Base-by-base conservation (phyloP, 1,140 invertebrate species). In the Anastrepha obliqua region DNA sequence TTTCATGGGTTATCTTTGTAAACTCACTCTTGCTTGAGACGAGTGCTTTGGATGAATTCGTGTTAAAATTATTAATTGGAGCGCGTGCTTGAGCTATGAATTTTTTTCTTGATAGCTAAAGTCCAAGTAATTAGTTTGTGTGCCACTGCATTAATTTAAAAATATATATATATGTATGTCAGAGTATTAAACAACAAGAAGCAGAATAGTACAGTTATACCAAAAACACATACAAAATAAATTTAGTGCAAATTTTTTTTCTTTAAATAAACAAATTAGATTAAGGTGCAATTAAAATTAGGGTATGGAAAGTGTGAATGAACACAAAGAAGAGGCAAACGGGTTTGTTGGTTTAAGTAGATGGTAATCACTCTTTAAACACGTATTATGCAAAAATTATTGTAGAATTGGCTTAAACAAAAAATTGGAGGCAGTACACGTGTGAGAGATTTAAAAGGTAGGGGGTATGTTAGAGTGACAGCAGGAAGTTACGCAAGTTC, bases 251-350 rank as follows among this genome's bases (percentile, higher is more conserved):
- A 81, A 55, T 8, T 55, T 55, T 55, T 55, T 8, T 8, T 55
- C 2, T 55, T 55, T 8, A 55, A 29, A 81, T 51, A 86, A 67
- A 88, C 20, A 44, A 88, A 86, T 51, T 39, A 17, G 42, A 86
- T n/a, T 70, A 55, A 87, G 29, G 29, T 65, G 44, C 44, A 81
- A 78, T 58, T 64, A 70, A 74, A 85, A 67, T 65, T 47, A 59
- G 20, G 47, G 47, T 55, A 86, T 64, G 87, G 87, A 88, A 88
- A 62, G 86, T 87, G 88, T 88, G 88, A 87, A 70, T 87, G 55
- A 60, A 88, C 65, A 88, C 78, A 88, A 87, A 88, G 86, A 88
- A 85, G 86, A 88, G 88, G 86, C 70, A 87, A 81, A 81, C 51
- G 47, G 74, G 74, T 55, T 11, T 81, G n/a, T 81, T 20, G 74